Evolutionary conservation across 2,797 vertebrate genomes (phyloP), one percentile per base, ranked within the genome.

Genomic region (Heterohyrax brucei): DNA sequence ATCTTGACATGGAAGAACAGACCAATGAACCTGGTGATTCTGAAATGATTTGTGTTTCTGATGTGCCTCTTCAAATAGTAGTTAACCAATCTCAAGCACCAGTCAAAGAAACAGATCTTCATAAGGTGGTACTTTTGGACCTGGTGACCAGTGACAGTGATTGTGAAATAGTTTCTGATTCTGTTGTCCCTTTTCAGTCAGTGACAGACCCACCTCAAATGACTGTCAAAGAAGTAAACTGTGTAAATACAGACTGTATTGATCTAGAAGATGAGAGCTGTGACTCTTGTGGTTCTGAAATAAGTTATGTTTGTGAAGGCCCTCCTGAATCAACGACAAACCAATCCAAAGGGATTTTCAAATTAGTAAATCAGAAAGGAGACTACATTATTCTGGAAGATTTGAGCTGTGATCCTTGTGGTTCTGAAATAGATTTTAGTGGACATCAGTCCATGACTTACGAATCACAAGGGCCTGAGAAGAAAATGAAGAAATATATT

Each of bases 11-110:
- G 95, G 98, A 99, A 83, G 99, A 99, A 98, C 98, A 99, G 96
- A 95, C 93, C 21, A 99, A 99, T 96, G 98, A 98, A 8, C 96
- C 97, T 53, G 77, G 92, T 80, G 94, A 94, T 88, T 94, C 96
- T 76, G 99, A 99, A 77, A 96, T 98, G 89, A 99, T 98, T 86
- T 98, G 98, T 97, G 97, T 99, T 91, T 99, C 99, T 99, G 99
- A 99, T 97, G 97, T 98, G 82, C 98, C 98, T 89, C 91, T 99
- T 76, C 98, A 99, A 96, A 98, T 98, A 94, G 97, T 97, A n/a
- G 83, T 97, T 66, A 95, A 96, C 0, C 90, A 94, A 46, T 28
- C 22, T 82, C 92, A 92, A 48, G 81, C 66, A 22, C 83, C 97
- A 39, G 85, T 91, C 46, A 96, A 93, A 97, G 98, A 98, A 96